These are phyloP conservation scores for Coccyzus lansbergi DNA, from an alignment of 2,797 vertebrate genomes.

Conservation along the genomic window DNA sequence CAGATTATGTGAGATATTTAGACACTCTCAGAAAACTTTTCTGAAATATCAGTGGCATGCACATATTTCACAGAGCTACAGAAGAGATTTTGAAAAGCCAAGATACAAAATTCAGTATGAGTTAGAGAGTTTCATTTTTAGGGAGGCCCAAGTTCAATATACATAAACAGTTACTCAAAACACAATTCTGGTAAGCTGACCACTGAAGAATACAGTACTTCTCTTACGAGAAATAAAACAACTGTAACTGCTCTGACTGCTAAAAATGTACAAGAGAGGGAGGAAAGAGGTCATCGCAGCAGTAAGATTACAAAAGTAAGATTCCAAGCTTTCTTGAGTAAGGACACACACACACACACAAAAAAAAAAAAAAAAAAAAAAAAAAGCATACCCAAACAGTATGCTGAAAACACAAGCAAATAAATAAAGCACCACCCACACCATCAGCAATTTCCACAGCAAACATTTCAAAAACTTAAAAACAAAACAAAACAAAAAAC, in stretches of 20 bases:
- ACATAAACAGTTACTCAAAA: constrained; percentile 21
- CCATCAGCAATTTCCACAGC: constrained; percentile 2
- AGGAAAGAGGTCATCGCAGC: background rate
- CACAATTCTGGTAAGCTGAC: constrained; percentile 31
- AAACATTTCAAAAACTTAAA: background rate
- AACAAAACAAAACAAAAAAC: background rate
- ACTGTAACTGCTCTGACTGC: background rate
- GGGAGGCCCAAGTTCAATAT: background rate
- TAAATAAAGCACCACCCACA: background rate
- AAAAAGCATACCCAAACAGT: background rate
- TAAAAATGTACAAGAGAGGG: background rate
- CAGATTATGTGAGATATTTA: background rate
- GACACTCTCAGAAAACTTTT: background rate
- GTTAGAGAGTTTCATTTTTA: background rate
- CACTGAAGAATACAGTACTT: background rate
- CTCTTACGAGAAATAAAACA: constrained; percentile 27
- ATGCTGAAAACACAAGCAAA: background rate
- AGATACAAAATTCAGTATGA: background rate
- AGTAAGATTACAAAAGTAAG: background rate
- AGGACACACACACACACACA: too few species aligned
- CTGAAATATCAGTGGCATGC: background rate
- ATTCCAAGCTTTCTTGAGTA: background rate
- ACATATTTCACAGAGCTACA: rapidly evolving
- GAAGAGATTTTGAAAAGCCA: background rate
- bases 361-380: background rate